Evolutionary conservation across 1,140 invertebrate genomes (phyloP), one percentile per base, ranked within the genome.

Genomic region (Zaprionus taronus): DNA sequence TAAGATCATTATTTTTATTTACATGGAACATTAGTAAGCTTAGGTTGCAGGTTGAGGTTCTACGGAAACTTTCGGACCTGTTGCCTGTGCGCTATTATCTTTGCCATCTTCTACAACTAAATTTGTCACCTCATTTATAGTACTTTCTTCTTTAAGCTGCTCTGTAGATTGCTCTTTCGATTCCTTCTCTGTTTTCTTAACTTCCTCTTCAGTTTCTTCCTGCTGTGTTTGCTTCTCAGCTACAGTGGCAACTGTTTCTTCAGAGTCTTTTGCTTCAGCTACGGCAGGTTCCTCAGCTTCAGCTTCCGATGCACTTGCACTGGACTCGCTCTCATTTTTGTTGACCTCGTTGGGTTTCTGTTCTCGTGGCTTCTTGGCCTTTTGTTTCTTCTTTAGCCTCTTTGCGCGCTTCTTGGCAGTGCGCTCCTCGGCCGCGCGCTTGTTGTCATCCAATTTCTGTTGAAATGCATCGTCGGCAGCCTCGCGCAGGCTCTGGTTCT

Each of bases 391-490:
- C 82, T 96, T 97, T 63, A 96, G 89, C 78, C 97, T 94, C 92
- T 98, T 98, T 1, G 95, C 96, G 80, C 97, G 93, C 93, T 97
- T 98, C 77, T 98, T 98, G 0, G 96, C 96, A 2, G 97, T 98
- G 91, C 94, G 94, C 87, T 97, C 95, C 83, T 98, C 97, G 26
- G 96, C 96, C 80, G 93, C 92, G 79, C 92, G 94, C 91, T 95
- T 95, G 87, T 98, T 98, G 81, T 97, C 95, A 93, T 97, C 96
- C 7, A 99, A 87, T 93, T 97, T 98, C 57, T 94, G 90, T 75
- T 96, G 95, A 93, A 97, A 99, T 71, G 96, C 96, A 24, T 95
- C 94, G 93, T 99, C 97, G 34, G 96, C 92, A 65, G 95, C 94
- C 93, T 99, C 97, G 95, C 96, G 80, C 6, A 80, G 26, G 81